phyloP scores from a whole-genome alignment of 1,140 invertebrate genomes.

The Acyrthosiphon pisum region DNA sequence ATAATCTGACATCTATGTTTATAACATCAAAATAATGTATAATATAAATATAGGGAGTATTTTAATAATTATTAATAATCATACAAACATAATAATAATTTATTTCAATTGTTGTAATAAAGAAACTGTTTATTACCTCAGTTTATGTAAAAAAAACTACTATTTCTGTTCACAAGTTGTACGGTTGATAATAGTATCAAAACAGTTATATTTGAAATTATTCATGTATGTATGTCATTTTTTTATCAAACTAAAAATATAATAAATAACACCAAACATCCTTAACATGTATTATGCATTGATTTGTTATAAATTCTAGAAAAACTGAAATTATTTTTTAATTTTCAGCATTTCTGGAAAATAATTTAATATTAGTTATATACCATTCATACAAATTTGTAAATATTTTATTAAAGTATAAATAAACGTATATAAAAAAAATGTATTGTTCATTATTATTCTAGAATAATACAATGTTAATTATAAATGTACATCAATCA shows the following conservation, averaged over 20 bases:
- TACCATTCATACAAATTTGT: not conserved
- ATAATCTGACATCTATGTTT: not conserved
- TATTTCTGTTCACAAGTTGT: not conserved
- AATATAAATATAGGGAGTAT: not conserved
- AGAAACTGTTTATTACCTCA: not conserved
- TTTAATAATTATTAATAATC: not conserved
- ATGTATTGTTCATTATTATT: conserved; percentile 43
- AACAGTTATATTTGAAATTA: not conserved
- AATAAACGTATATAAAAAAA: conserved; percentile 31
- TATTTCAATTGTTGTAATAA: not conserved
- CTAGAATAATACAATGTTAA: not conserved
- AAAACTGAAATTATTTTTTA: not conserved
- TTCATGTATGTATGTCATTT: not conserved
- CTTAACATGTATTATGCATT: not conserved
- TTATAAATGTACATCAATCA: not conserved
- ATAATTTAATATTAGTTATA: not conserved
- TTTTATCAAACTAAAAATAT: not conserved
- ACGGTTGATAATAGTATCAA: not conserved
- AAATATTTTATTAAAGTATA: conserved; percentile 39
- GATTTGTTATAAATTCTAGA: not conserved
- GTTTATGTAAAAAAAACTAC: not conserved
- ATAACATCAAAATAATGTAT: conserved; percentile 8
- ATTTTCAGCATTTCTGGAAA: not conserved
- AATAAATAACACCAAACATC: not conserved
- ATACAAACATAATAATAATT: not conserved